Evolutionary conservation across 2,888 invertebrate genomes (phyloP).

Genomic region (Lumbricus terrestris): DNA sequence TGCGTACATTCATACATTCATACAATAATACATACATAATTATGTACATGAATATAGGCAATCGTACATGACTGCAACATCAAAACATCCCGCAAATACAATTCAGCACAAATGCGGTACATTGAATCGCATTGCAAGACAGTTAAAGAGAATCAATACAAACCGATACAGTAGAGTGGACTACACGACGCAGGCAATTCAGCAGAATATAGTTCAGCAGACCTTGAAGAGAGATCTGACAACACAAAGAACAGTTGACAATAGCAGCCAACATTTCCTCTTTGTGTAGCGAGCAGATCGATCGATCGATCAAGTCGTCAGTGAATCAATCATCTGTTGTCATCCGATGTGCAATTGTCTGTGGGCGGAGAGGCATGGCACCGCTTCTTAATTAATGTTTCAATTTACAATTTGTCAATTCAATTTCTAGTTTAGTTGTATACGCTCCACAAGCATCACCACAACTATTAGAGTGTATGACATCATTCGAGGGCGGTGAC

Average conservation of each 20-base stretch:
- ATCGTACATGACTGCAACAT: not conserved
- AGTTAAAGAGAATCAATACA: no score
- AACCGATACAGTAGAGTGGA: no score
- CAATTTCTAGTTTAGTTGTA: not conserved
- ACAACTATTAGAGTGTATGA: no score
- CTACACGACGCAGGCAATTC: not conserved
- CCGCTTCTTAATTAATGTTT: not conserved
- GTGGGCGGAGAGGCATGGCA: not conserved
- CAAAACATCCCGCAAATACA: no score
- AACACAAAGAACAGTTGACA: not conserved
- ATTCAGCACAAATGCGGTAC: no score
- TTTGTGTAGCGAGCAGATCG: not conserved
- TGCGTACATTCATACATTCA: not conserved
- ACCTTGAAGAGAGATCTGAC: not conserved
- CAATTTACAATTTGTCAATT: not conserved
- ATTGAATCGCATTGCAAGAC: no score
- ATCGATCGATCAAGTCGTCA: not conserved
- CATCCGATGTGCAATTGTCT: not conserved
- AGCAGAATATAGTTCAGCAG: not conserved
- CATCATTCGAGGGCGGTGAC: no score
- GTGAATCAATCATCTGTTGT: not conserved
- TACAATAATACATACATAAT: not conserved
- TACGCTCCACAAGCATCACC: not conserved
- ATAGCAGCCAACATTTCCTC: not conserved
- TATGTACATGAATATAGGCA: not conserved